Base-by-base conservation (phyloP, 2,113 vertebrate species). In the Nematolebias whitei region DNA sequence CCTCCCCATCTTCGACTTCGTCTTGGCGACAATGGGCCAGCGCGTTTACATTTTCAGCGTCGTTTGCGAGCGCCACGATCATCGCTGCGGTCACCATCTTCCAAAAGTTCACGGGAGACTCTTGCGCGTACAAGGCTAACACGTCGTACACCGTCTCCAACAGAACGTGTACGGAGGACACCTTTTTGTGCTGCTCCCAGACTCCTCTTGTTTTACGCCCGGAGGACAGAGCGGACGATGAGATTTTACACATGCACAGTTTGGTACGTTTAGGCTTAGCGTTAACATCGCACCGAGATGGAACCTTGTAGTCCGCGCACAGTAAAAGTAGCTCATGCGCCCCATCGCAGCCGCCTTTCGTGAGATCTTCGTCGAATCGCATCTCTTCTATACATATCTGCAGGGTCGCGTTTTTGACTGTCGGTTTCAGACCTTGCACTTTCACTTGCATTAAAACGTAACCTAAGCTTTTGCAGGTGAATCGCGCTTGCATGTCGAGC, bases 81-180 rank as follows among this genome's bases (percentile, higher is more conserved):
- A n/a, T n/a, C 4, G 4, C 2, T 0, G 29, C 2, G 5, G 3
- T 9, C 23, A 68, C 1, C 47, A 51, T 35, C 0, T 40, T 12
- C 66, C 66, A 68, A 15, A 68, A 68, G 0, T 44, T 38, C 0
- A 18, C 0, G 18, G 59, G 66, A 0, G 66, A 68, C 0, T 5
- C 1, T 0, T 35, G 55, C 0, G 47, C 55, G 18, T 40, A 50
- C 0, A 68, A 4, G 4, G 66, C 66, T 19, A 68, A 10, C 5
- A 68, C 7, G 5, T 68, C 66, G 23, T 68, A 68, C 20, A 68
- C 55, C 0, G 20, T 55, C 9, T 68, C 35, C 15, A 68, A 35
- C 0, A 55, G 18, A 1, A 68, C 6, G 0, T 20, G 44, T 5
- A 64, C 8, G 0, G 23, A 20, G 1, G 7, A 9, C 0, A 64